Evolutionary conservation across 2,113 vertebrate genomes (phyloP), one percentile per base, ranked within the genome.

Genomic region (Actenoides hombroni): DNA sequence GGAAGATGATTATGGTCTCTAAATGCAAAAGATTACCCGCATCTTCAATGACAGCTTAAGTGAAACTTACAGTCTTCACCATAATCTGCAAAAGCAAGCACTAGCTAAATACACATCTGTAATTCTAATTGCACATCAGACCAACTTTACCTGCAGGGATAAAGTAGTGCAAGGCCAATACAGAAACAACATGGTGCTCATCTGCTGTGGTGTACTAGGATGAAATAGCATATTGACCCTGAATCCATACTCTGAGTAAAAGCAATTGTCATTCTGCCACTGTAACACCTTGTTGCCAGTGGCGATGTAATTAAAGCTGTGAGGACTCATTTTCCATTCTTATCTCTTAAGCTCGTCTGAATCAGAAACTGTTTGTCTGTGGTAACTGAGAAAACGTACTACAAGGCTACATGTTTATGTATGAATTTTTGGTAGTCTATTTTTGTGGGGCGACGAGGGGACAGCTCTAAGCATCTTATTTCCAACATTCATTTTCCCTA

Each of bases 241-340:
- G 96, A 97, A 97, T 97, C 96, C 93, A 97, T 97, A 97, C 97
- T 96, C 97, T 86, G 97, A 97, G 97, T 97, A 96, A 98, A 98
- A 98, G 97, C 95, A 97, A 98, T 97, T 97, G 97, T 98, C 98
- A 98, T 98, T 98, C 98, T 97, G 96, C 97, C 95, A 97, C 97
- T 95, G 97, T 98, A 95, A 98, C 98, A 98, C 98, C 98, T 98
- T 98, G 98, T 99, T 98, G 98, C 98, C 98, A 98, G 98, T 98
- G 98, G 98, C 98, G 85, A 98, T 98, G 98, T 98, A 99, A 99
- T 99, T 99, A 99, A 99, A 99, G 98, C 97, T 98, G 97, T 97
- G 98, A 98, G 97, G 98, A 98, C 98, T 99, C 97, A 98, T 99
- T 99, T 98, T 97, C 97, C 97, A 98, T 98, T 98, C 97, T 97